phyloP scores from a whole-genome alignment of 1,140 invertebrate genomes.

The Trichomalopsis sarcophagae region DNA sequence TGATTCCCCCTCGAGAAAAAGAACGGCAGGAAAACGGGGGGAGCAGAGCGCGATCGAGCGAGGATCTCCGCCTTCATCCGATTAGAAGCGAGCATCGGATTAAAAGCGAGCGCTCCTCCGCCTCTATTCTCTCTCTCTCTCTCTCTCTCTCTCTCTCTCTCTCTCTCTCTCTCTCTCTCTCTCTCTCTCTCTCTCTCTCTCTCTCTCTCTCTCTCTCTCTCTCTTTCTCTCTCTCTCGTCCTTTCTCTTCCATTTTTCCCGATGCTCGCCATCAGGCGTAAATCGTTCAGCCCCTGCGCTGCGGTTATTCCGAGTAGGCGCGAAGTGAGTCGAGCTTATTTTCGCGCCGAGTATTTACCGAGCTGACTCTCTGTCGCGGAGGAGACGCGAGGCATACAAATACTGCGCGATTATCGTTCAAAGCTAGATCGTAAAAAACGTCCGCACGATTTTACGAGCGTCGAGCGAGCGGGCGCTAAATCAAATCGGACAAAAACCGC shows the following conservation, averaged over 20 bases:
- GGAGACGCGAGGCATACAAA: not conserved
- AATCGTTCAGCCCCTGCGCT: not conserved
- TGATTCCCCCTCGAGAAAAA: not conserved
- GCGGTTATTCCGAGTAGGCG: too few species aligned
- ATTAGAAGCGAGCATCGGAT: slow-evolving; percentile 28
- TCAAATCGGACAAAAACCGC: not conserved
- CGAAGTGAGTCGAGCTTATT: not conserved
- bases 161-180: not conserved
- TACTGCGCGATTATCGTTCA: not conserved
- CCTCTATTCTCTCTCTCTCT: not conserved
- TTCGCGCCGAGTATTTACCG: not conserved
- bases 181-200: not conserved
- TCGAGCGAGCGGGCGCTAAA: not conserved
- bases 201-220: not conserved
- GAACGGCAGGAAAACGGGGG: not conserved
- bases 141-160: not conserved
- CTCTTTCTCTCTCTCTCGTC: not conserved
- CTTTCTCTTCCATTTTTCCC: not conserved
- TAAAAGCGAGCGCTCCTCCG: slow-evolving; percentile 3
- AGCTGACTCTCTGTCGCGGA: not conserved
- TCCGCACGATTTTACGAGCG: slow-evolving; percentile 21
- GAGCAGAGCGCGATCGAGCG: not conserved
- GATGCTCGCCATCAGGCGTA: not conserved
- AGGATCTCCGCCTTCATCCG: slow-evolving; percentile 28
- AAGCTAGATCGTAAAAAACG: slow-evolving; percentile 7